Base-by-base conservation (phyloP, 2,113 vertebrate species). In the Pluvialis apricaria region DNA sequence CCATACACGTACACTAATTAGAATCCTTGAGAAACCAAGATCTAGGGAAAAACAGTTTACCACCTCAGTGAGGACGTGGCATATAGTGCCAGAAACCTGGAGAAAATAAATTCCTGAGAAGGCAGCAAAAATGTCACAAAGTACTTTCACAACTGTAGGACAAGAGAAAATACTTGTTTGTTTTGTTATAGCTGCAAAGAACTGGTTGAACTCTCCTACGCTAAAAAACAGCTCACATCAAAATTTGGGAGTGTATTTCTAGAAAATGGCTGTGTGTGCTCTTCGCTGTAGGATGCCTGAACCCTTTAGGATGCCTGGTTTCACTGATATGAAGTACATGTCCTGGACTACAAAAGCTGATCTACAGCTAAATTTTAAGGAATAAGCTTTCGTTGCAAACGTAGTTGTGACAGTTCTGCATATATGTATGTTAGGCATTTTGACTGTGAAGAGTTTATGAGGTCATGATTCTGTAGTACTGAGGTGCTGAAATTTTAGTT, bases 1-100 rank as follows among this genome's bases (percentile, higher is more conserved):
- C 0, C 0, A 62, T 19, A 26, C 19, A 70, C 11, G 10, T 3
- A 8, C n/a, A 29, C 36, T 61, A 11, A n/a, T 82, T 42, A n/a
- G 62, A 88, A 32, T 25, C 51, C 51, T 73, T 29, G 11, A 72
- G 55, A 91, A 86, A 70, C 13, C 4, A 17, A 71, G 29, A 66
- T 32, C 29, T 24, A 61, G 51, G 13, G 36, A 5, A 80, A 72
- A 64, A 55, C 2, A 11, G 1, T 28, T 92, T 55, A 38, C 9
- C 12, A 36, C 16, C 57, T 64, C 72, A 31, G 29, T 34, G 40
- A 70, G 17, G 40, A 54, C 29, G 36, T 47, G 47, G 29, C n/a
- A 78, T 44, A 54, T 5, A 64, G 31, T 49, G 49, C 22, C 22
- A 87, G 51, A 94, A 83, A 70, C 10, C 34, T 17, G 18, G 22